These are phyloP conservation scores for Steromphala cineraria DNA, from an alignment of 2,888 invertebrate species.

Conservation along the genomic window DNA sequence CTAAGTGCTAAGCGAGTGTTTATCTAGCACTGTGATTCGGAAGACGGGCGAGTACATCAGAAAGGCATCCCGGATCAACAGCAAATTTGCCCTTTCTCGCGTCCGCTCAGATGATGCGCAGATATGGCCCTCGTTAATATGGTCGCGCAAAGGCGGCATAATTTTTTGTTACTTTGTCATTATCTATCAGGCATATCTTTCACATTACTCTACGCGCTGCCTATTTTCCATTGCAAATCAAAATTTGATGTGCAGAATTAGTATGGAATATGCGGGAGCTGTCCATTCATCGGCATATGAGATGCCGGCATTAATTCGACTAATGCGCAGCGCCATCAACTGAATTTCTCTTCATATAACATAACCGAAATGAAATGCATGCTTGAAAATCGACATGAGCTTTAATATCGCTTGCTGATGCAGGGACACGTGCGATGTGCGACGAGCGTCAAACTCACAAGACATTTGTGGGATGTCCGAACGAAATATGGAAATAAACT, in stretches of 20 bases:
- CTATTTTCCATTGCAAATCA: conserved; percentile 6
- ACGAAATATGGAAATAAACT: neutral
- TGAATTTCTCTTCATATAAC: neutral
- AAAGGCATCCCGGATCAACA: no score
- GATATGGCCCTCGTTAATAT: no score
- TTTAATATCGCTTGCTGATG: neutral
- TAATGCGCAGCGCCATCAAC: neutral
- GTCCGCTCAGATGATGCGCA: no score
- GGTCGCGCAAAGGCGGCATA: neutral
- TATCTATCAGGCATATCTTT: neutral
- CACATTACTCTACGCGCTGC: neutral
- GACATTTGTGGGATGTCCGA: conserved; percentile 1
- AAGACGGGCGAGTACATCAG: no score
- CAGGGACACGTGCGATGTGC: neutral
- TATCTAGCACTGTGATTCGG: no score
- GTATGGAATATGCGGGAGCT: neutral
- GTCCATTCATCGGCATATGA: neutral
- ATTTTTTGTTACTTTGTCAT: neutral
- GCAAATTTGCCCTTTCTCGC: no score
- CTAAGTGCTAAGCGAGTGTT: no score
- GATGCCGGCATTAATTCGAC: neutral
- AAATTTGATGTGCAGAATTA: conserved; percentile 5
- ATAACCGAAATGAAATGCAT: neutral
- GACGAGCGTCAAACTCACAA: neutral
- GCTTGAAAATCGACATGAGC: neutral